Evolutionary conservation across 2,797 vertebrate genomes (phyloP), one percentile per base, ranked within the genome.

Genomic region (Psittacula derbiana): DNA sequence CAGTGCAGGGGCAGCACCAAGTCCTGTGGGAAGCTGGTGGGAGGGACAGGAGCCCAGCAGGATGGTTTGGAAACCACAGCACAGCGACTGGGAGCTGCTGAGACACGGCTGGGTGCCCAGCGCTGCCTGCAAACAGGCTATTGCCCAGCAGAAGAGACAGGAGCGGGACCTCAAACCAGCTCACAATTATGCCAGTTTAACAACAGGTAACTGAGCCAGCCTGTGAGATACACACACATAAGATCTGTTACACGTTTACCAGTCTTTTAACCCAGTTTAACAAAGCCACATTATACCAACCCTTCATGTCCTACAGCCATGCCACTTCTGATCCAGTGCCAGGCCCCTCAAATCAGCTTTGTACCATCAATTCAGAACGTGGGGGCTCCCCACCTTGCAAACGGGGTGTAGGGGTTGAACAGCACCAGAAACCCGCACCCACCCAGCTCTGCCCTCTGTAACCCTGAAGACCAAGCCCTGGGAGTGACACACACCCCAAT

Each of bases 231-330:
- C 18, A 38, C 53, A 55, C 58, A 40, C 28, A 4, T 11, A 31
- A 38, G 2, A 44, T 2, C 11, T 1, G 2, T 27, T 55, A 9
- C 14, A 10, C 2, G 4, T 44, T 41, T 53, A 49, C 21, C 25
- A 25, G 17, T 36, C 38, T 53, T 61, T 79, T 20, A 74, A 55
- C 27, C 1, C 16, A 60, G 19, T 15, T 49, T 73, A 70, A 73
- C 49, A 30, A 73, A 78, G 17, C 5, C 18, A 27, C 1, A 0
- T 60, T 33, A 66, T 3, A 14, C 13, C 31, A 36, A 88, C 66
- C 25, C 38, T 33, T 27, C 14, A 14, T 4, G 16, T 61, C 10
- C 27, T 55, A 57, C n/a, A 79, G 67, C 38, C 16, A 20, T 1
- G 2, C 7, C 28, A 16, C 18, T 76, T 66, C 58, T 28, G 16